phyloP scores from a whole-genome alignment of 1,140 invertebrate species.

The Maniola jurtina region DNA sequence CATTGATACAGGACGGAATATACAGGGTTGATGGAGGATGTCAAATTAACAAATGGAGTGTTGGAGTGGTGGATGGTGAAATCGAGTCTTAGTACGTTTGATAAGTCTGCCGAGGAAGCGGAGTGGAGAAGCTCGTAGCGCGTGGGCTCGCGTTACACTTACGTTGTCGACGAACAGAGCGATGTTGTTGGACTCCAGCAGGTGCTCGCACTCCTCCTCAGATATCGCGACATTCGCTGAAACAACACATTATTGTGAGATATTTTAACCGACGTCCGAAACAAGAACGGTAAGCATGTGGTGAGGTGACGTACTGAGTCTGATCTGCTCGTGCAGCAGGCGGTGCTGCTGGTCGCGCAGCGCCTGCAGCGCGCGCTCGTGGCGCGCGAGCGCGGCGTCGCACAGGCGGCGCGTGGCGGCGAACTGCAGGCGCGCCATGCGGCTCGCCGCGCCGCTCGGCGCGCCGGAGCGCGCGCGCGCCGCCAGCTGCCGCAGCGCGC shows the following conservation, averaged over 20 bases:
- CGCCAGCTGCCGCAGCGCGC: slow-evolving; percentile 68
- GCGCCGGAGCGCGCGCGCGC: slow-evolving; percentile 37
- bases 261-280: too few species aligned
- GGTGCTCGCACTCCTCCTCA: slow-evolving; percentile 78
- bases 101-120: too few species aligned
- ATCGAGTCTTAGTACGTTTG: too few species aligned
- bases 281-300: too few species aligned
- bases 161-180: slow-evolving; percentile 82
- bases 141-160: slow-evolving; percentile 49
- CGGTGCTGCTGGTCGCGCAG: slow-evolving; percentile 80
- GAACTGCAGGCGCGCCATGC: slow-evolving; percentile 78
- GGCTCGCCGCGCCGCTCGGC: slow-evolving; percentile 50
- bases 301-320: slow-evolving; percentile 73
- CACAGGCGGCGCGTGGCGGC: slow-evolving; percentile 71
- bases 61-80: too few species aligned
- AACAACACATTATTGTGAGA: slow-evolving; percentile 27
- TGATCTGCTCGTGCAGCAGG: slow-evolving; percentile 87
- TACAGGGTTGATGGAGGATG: too few species aligned
- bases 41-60: too few species aligned
- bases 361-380: slow-evolving; percentile 85
- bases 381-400: slow-evolving; percentile 84
- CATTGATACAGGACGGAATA: too few species aligned
- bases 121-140: neutral
- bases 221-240: slow-evolving; percentile 79
- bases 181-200: slow-evolving; percentile 78